Percentiles rank a stretch among this genome's conserved stretches.
These are phyloP conservation scores for Cynopterus brachyotis DNA, from an alignment of 2,113 vertebrate species.

Conservation along the genomic window DNA sequence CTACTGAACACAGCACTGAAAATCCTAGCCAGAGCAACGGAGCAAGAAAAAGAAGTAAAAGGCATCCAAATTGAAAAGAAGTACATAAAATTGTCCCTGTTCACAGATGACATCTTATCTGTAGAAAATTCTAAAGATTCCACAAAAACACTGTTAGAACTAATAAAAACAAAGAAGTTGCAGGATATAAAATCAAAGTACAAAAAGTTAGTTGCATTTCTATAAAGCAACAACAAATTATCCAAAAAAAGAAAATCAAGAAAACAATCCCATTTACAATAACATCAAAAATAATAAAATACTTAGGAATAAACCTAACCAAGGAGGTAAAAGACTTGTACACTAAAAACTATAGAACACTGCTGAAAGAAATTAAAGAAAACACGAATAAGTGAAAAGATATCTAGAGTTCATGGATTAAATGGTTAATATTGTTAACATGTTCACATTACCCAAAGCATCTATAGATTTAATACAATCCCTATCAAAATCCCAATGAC, in stretches of 20 bases:
- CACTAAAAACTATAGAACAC: not conserved
- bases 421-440: not conserved
- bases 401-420: not conserved
- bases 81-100: not conserved
- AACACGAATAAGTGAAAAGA: not conserved
- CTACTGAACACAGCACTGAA: not conserved
- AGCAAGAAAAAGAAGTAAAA: conserved; percentile 27
- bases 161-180: not conserved
- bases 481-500: not conserved
- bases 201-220: not conserved
- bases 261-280: not conserved
- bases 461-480: not conserved
- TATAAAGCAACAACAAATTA: not conserved
- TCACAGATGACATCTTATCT: not conserved
- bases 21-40: not conserved
- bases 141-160: not conserved
- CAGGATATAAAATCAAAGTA: not conserved
- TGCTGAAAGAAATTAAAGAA: not conserved
- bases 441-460: not conserved
- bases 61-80: not conserved
- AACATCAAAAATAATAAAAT: not conserved
- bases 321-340: not conserved
- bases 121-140: not conserved
- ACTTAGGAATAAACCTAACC: not conserved
- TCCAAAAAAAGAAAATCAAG: not conserved